These are phyloP conservation scores for Drosophila mayaguana DNA, from an alignment of 2,888 invertebrate species.

Conservation along the genomic window DNA sequence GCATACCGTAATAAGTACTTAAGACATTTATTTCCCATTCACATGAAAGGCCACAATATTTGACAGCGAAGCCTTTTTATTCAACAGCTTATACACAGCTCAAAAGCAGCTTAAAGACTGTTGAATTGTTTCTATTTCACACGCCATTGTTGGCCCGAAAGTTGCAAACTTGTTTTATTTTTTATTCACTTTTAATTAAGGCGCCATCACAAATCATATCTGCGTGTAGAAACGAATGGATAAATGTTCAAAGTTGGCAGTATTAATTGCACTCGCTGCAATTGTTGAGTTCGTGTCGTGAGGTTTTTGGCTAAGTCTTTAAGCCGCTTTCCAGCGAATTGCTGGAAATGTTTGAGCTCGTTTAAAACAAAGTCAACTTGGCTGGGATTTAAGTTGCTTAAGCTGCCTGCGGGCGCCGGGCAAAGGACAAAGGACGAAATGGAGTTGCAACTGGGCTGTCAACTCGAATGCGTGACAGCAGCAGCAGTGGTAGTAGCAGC, in stretches of 20 bases:
- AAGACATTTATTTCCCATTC: not conserved
- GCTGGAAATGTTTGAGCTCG: conserved; percentile 3
- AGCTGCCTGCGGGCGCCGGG: conserved; percentile 35
- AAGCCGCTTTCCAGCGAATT: conserved; percentile 38
- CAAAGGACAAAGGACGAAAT: not conserved
- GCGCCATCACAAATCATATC: conserved; percentile 16
- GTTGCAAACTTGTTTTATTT: not conserved
- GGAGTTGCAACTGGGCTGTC: conserved; percentile 33
- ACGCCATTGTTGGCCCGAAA: not conserved
- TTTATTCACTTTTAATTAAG: conserved; percentile 8
- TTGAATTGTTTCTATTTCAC: not conserved
- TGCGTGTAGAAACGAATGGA: conserved; percentile 9
- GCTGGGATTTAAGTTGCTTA: conserved; percentile 46
- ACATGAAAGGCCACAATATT: no score
- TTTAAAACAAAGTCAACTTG: conserved; percentile 46
- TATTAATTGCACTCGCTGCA: conserved; percentile 26
- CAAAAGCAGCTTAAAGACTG: not conserved
- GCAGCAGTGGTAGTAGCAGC: conserved; percentile 18
- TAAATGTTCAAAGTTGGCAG: conserved; percentile 47
- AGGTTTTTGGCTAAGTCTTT: conserved; percentile 35
- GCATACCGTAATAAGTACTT: no score
- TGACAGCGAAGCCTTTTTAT: not conserved
- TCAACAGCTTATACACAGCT: not conserved
- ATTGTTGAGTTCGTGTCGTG: conserved; percentile 18
- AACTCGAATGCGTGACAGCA: conserved; percentile 56